Evolutionary conservation across 1,140 invertebrate genomes (phyloP).

Genomic region (Pomacea maculata): DNA sequence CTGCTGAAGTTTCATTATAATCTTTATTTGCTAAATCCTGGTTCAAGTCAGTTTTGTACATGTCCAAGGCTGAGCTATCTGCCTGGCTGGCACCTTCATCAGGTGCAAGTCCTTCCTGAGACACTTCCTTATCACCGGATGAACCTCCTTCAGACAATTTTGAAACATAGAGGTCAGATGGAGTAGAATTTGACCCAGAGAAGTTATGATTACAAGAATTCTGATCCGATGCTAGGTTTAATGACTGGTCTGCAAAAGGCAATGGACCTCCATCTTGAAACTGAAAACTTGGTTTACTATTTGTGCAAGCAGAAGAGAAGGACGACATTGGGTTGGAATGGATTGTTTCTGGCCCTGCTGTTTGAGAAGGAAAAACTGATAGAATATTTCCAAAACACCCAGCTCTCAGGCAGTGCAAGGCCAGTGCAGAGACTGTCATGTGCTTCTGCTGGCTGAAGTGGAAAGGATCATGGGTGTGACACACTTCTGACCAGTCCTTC

Average conservation of each 20-base stretch:
- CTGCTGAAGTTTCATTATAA: no score
- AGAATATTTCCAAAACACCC: constrained; percentile 26
- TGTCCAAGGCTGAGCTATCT: no score
- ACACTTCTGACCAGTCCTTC: constrained; percentile 11
- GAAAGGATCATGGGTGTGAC: constrained; percentile 29
- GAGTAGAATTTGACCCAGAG: no score
- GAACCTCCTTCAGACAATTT: no score
- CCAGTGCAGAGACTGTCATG: constrained; percentile 20
- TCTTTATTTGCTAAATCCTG: no score
- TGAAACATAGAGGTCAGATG: no score
- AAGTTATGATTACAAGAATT: no score
- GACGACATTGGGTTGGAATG: background rate
- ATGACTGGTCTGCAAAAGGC: background rate
- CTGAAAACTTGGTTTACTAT: background rate
- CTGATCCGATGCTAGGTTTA: no score
- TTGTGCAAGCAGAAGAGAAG: background rate
- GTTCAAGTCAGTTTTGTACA: no score
- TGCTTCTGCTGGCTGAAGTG: constrained; percentile 20
- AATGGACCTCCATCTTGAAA: background rate
- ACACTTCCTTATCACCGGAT: no score
- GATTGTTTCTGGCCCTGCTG: background rate
- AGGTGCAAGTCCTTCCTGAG: no score
- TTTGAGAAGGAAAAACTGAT: background rate
- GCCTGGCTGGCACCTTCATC: no score
- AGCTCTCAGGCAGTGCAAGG: constrained; percentile 29